A percentile compares a stretch with the other conserved stretches of the same genome.
Conservation (phyloP, 2,113 vertebrate genomes). For the Nothocercus nigrocapillus region DNA sequence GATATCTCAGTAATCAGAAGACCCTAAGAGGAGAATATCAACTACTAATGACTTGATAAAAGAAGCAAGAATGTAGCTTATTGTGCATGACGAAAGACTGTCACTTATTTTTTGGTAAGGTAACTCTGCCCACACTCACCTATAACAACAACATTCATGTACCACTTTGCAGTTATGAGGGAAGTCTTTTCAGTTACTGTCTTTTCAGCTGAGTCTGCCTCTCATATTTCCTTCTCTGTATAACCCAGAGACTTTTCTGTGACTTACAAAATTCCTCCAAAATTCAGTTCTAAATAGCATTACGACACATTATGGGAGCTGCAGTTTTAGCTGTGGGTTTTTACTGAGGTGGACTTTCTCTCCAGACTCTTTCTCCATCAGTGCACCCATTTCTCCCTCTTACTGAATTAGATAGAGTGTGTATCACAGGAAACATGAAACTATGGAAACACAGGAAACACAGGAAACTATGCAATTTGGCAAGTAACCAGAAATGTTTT, state of each 20-base stretch:
- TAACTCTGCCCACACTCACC: neutral
- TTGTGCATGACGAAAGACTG: neutral
- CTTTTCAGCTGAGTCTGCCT: neutral
- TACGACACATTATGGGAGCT: neutral
- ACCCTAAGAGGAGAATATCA: neutral
- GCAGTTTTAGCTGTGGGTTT: neutral
- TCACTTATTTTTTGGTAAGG: neutral
- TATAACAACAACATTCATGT: neutral
- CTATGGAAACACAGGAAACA: neutral
- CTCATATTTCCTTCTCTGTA: neutral
- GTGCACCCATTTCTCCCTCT: neutral
- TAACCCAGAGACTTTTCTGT: neutral
- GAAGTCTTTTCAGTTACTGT: neutral
- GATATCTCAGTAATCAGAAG: neutral
- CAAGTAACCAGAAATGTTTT: neutral
- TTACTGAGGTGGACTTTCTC: neutral
- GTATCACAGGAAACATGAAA: neutral
- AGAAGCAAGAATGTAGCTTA: neutral
- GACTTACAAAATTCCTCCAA: neutral
- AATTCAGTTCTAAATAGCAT: neutral
- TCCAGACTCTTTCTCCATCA: neutral
- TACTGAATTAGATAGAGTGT: neutral
- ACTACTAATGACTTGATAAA: neutral
- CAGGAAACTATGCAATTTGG: neutral
- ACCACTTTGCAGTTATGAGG: rapidly evolving